Evolutionary conservation across 2,888 invertebrate genomes (phyloP).

Genomic region (Zhengitettix transpicula): DNA sequence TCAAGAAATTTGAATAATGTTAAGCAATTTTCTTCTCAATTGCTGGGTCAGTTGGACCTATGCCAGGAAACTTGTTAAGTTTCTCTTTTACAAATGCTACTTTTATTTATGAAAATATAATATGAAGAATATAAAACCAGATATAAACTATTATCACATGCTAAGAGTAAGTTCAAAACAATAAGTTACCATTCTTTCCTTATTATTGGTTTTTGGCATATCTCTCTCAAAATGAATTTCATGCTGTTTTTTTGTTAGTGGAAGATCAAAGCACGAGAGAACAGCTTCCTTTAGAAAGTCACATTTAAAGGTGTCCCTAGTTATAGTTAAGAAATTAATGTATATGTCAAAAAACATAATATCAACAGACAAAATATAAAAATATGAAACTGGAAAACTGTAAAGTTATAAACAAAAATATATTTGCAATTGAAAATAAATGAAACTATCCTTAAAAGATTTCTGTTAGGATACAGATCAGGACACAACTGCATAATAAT

Average conservation of each 20-base stretch:
- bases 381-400: background rate
- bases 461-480: slow-evolving; percentile 46
- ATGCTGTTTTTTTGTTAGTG: background rate
- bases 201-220: no score
- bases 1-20: no score
- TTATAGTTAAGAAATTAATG: slow-evolving; percentile 13
- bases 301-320: slow-evolving; percentile 25
- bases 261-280: slow-evolving; percentile 17
- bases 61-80: no score
- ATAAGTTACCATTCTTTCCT: no score
- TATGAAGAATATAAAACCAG: no score
- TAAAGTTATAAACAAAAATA: background rate
- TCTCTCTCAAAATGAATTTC: no score
- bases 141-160: no score
- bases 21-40: no score
- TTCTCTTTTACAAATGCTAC: no score
- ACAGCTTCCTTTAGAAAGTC: slow-evolving; percentile 37
- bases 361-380: background rate
- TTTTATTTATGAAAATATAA: no score
- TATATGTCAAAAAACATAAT: background rate
- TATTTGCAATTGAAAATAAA: background rate
- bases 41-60: no score
- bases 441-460: background rate
- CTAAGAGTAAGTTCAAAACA: no score
- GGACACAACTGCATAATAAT: slow-evolving; percentile 41